A percentile compares a stretch with the other conserved stretches of the same genome.
These are phyloP conservation scores for Alviniconcha strummeri DNA, from an alignment of 2,888 invertebrate species.

Conservation along the genomic window DNA sequence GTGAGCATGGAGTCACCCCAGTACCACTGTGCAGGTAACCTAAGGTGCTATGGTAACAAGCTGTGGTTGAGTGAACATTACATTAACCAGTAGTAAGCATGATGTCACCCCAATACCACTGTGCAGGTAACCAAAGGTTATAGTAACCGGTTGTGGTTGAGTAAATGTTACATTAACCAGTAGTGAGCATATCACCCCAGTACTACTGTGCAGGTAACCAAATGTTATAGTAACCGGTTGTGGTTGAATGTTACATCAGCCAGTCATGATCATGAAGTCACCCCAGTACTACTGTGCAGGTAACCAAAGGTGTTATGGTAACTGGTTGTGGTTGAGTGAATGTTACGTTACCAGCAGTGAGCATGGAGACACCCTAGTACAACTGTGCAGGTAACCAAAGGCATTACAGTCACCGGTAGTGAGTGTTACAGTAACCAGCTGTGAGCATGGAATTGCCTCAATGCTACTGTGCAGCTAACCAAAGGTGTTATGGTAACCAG, in stretches of 20 bases:
- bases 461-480: not conserved
- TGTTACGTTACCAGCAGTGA: not conserved
- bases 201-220: constrained; percentile 57
- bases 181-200: constrained; percentile 45
- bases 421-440: no score
- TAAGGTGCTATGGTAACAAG: not conserved
- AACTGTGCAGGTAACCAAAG: constrained; percentile 59
- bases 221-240: not conserved
- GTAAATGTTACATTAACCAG: no score
- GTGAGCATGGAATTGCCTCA: no score
- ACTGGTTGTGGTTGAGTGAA: no score
- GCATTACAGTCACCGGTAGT: no score
- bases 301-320: not conserved
- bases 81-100: constrained; percentile 29
- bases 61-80: not conserved
- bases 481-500: no score
- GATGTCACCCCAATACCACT: constrained; percentile 50
- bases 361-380: constrained; percentile 48
- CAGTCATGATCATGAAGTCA: not conserved
- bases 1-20: constrained; percentile 46
- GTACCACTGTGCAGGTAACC: not conserved
- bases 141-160: no score
- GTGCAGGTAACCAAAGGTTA: constrained; percentile 51
- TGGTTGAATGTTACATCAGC: not conserved
- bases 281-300: not conserved